Percentiles rank a stretch among this genome's conserved stretches.
Evolutionary conservation across 1,140 invertebrate species (phyloP).

Genomic region (Zaprionus tsacasi): DNA sequence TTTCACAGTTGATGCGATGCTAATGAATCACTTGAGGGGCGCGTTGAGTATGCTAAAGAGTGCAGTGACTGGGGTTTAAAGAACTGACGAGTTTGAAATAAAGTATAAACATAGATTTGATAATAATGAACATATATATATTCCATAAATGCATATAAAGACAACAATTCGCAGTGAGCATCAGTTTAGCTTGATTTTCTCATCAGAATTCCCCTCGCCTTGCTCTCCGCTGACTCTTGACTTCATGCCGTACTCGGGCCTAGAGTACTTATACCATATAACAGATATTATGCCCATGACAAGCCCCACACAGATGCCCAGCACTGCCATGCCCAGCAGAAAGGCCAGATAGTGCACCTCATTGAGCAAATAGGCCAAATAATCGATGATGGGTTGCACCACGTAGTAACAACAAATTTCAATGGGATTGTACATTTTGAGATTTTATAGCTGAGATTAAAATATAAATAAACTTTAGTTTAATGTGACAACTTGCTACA

Average conservation of each 20-base stretch:
- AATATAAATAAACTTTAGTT: background rate
- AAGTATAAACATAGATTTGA: too few species aligned
- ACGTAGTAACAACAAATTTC: constrained; percentile 38
- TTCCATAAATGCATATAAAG: too few species aligned
- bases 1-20: background rate
- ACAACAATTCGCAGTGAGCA: too few species aligned
- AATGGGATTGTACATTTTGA: constrained; percentile 58
- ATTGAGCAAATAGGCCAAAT: constrained; percentile 30
- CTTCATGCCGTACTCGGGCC: background rate
- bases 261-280: constrained; percentile 44
- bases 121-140: too few species aligned
- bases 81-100: background rate
- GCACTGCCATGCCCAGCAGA: constrained; percentile 7
- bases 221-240: background rate
- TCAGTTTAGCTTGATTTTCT: background rate
- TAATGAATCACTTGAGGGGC: constrained; percentile 20
- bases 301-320: constrained; percentile 48
- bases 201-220: background rate
- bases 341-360: constrained; percentile 50
- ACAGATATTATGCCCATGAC: constrained; percentile 35
- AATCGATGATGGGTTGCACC: constrained; percentile 56
- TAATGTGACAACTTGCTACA: background rate
- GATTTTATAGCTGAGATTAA: background rate
- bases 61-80: background rate
- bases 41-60: background rate